Conservation (phyloP, 2,888 invertebrate species). For the Bimastos eiseni region DNA sequence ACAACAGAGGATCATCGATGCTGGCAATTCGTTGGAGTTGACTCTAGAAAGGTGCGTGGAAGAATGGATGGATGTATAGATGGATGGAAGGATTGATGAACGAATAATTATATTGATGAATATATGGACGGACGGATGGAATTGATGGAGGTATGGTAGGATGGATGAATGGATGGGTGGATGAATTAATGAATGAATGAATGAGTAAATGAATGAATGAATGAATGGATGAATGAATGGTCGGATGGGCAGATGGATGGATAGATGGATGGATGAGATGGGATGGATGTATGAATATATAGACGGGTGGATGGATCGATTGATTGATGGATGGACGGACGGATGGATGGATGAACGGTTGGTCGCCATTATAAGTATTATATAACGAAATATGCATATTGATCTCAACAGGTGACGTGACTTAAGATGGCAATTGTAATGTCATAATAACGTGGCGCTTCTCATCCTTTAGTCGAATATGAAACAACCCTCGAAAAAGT, state of each 20-base stretch:
- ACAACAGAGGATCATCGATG: slow-evolving; percentile 55
- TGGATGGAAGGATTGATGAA: neutral
- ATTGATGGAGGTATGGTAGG: neutral
- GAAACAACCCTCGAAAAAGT: too few species aligned
- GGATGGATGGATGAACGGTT: neutral
- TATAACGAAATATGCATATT: neutral
- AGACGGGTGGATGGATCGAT: neutral
- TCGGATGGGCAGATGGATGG: neutral
- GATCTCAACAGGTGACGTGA: neutral
- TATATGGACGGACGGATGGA: neutral
- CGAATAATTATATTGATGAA: neutral
- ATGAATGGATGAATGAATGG: neutral
- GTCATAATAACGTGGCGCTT: too few species aligned
- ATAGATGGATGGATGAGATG: neutral
- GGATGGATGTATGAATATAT: neutral
- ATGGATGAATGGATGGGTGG: neutral
- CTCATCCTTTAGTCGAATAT: too few species aligned
- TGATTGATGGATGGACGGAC: neutral
- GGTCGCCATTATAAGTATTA: neutral
- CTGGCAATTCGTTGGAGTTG: slow-evolving; percentile 58
- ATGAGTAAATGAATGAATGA: neutral
- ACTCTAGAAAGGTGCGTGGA: slow-evolving; percentile 54
- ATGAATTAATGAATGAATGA: too few species aligned
- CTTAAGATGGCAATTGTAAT: too few species aligned
- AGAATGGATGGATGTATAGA: neutral